Evolutionary conservation across 2,888 invertebrate genomes (phyloP).

Genomic region (Aleiodes testaceus): DNA sequence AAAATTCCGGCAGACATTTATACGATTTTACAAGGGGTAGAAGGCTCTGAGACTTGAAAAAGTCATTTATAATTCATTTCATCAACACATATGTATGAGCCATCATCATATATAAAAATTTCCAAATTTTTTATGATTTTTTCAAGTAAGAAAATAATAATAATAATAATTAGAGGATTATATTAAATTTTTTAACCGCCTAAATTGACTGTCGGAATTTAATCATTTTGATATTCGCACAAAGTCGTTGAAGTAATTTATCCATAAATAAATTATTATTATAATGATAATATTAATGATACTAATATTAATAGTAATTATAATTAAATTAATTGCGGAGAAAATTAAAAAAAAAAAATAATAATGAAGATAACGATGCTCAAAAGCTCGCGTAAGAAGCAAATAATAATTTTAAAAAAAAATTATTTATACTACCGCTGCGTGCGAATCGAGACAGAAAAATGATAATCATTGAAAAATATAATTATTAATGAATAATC

Average conservation of each 20-base stretch:
- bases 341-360: background rate
- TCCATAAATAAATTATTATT: conserved; percentile 3
- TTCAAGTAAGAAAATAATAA: too few relatives aligned
- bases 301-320: conserved; percentile 5
- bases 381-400: conserved; percentile 29
- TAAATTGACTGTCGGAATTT: conserved; percentile 3
- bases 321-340: too few relatives aligned
- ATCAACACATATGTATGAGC: background rate
- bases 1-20: conserved; percentile 12
- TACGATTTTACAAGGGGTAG: background rate
- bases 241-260: background rate
- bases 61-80: background rate
- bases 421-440: conserved; percentile 9
- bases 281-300: too few relatives aligned
- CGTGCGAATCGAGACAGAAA: conserved; percentile 14
- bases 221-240: conserved; percentile 1
- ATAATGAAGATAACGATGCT: conserved; percentile 28
- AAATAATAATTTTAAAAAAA: background rate
- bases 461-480: conserved; percentile 25
- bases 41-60: background rate
- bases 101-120: too few relatives aligned
- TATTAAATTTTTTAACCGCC: too few relatives aligned
- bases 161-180: too few relatives aligned
- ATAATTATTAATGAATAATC: conserved; percentile 21
- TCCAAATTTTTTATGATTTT: too few relatives aligned